phyloP scores from a whole-genome alignment of 1,140 invertebrate species.

The Caenorhabditis inopinata region DNA sequence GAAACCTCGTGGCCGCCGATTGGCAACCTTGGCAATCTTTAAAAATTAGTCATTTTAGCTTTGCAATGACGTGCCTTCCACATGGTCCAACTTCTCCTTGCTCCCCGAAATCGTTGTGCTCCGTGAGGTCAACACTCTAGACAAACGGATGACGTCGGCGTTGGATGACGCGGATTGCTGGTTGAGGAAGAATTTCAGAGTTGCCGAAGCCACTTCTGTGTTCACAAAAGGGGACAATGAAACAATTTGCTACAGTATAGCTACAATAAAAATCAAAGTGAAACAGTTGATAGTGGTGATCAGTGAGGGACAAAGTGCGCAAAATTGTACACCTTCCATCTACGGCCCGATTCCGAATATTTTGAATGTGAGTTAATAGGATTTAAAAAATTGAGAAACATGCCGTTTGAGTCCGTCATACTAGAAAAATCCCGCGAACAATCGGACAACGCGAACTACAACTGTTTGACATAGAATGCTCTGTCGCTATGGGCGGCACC shows the following conservation, averaged over 20 bases:
- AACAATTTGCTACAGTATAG: not conserved
- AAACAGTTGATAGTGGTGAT: not conserved
- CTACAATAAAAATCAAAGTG: not conserved
- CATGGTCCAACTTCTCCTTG: not conserved
- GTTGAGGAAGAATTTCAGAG: not conserved
- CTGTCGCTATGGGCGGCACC: too few species aligned
- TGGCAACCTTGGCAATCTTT: too few species aligned
- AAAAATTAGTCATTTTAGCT: too few species aligned
- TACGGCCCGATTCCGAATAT: constrained; percentile 13
- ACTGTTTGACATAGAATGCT: too few species aligned
- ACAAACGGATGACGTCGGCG: not conserved
- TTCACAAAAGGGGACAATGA: not conserved
- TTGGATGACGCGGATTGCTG: not conserved
- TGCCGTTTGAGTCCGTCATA: too few species aligned
- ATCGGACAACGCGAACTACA: too few species aligned
- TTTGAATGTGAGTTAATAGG: not conserved
- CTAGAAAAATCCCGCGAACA: too few species aligned
- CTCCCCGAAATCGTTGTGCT: not conserved
- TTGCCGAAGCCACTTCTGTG: not conserved
- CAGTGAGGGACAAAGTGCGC: constrained; percentile 3
- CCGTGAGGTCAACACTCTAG: not conserved
- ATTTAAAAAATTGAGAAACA: too few species aligned
- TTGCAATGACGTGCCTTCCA: not conserved
- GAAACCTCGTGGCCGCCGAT: too few species aligned
- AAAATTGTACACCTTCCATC: not conserved